Base-by-base conservation (phyloP, 2,113 vertebrate species). In the Agelaius tricolor region DNA sequence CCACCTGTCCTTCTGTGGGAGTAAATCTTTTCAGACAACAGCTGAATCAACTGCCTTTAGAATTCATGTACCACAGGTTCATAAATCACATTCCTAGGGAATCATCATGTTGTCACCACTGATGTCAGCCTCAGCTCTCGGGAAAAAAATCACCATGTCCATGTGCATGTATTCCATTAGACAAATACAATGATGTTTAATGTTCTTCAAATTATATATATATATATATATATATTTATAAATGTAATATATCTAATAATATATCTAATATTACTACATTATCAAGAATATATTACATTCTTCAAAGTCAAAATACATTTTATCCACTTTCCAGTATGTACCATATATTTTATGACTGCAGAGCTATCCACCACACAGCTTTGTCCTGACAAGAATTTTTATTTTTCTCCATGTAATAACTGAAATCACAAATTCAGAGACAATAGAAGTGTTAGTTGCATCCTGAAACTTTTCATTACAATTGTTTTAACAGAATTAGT, bases 11-110 rank as follows among this genome's bases (percentile, higher is more conserved):
- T 91, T 84, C 39, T 59, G 23, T 35, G 31, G 22, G 22, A 75
- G 39, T 93, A 94, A 94, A 92, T 77, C 68, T 74, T 90, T 68
- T 79, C 57, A 88, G 63, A 63, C 20, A 88, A 54, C 62, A 86
- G 75, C 41, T 94, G 72, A 93, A 90, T 80, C 67, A 73, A 80
- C n/a, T 5, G 2, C 28, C 37, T 27, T 54, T 62, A 51, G 20
- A 77, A 77, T 55, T 74, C 51, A 33, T 27, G 18, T 41, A 67
- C n/a, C 52, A 19, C 27, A 52, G 27, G 15, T 27, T 77, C 63
- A 80, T 90, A 85, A 95, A 90, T 88, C 76, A 74, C 43, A 71
- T 74, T 90, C 46, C 39, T 46, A 62, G 61, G 57, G 79, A 88
- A 80, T 80, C 71, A 66, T n/a, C 12, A 3, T 47, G 31, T 77